Conservation (phyloP, 64 coral and sea anemone species). For the Catalaphyllia jardinei region DNA sequence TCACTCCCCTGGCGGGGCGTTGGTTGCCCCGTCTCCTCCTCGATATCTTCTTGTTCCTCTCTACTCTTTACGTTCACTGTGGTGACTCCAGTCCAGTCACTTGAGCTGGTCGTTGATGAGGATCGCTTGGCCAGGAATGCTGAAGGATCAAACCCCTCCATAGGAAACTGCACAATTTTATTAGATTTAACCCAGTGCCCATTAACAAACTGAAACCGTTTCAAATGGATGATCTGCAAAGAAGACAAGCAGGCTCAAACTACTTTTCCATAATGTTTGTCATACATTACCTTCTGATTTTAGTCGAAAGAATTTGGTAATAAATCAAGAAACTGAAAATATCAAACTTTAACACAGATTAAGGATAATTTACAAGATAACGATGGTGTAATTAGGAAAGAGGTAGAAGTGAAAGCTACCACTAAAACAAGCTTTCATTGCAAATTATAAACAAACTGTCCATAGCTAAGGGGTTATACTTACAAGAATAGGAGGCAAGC, state of each 20-base stretch:
- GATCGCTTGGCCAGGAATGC: constrained; percentile 82
- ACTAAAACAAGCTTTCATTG: too few relatives aligned
- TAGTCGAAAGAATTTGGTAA: too few relatives aligned
- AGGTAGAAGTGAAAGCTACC: too few relatives aligned
- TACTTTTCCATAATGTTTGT: too few relatives aligned
- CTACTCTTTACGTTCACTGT: constrained; percentile 83
- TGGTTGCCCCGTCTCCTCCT: constrained; percentile 29
- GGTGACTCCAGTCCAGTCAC: constrained; percentile 29
- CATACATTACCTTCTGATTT: too few relatives aligned
- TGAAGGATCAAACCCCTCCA: constrained; percentile 90
- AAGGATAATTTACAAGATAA: too few relatives aligned
- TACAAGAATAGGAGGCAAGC: constrained; percentile 90
- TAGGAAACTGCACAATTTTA: constrained; percentile 95
- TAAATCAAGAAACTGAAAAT: too few relatives aligned
- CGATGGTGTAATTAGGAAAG: too few relatives aligned
- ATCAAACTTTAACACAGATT: too few relatives aligned
- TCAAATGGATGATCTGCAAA: constrained; percentile 89
- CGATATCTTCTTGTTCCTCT: constrained; percentile 32
- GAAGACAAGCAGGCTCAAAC: background rate
- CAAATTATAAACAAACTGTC: too few relatives aligned
- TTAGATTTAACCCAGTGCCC: constrained; percentile 99
- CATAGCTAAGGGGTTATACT: background rate
- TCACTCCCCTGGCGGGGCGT: constrained; percentile 45
- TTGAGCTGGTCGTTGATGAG: background rate
- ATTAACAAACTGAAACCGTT: constrained; percentile 96